phyloP scores from a whole-genome alignment of 2,888 invertebrate genomes.

The Plebejus argus region DNA sequence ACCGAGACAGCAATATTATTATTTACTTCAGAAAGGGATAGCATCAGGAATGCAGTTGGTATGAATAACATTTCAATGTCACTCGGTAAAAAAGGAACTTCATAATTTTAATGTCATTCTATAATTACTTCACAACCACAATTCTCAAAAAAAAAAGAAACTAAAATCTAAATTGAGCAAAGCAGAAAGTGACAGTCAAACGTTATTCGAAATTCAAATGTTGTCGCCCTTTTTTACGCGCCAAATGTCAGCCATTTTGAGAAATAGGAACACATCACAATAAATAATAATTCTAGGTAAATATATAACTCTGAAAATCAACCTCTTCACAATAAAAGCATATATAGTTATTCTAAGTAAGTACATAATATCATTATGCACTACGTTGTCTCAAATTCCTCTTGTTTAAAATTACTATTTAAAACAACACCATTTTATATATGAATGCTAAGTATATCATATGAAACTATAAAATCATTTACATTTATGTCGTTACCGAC shows the following conservation, averaged over 20 bases:
- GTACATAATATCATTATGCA: neutral
- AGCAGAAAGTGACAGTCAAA: slow-evolving; percentile 67
- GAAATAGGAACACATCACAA: slow-evolving; percentile 23
- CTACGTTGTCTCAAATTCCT: slow-evolving; percentile 17
- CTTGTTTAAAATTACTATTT: slow-evolving; percentile 25
- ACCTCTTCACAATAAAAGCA: slow-evolving; percentile 21
- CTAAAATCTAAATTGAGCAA: slow-evolving; percentile 73
- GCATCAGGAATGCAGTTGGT: slow-evolving; percentile 29
- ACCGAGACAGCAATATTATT: neutral
- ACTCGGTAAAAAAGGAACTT: slow-evolving; percentile 65
- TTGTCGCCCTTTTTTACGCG: slow-evolving; percentile 17
- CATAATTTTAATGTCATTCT: slow-evolving; percentile 50
- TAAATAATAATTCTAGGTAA: slow-evolving; percentile 12
- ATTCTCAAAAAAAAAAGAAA: slow-evolving; percentile 53
- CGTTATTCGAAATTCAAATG: slow-evolving; percentile 58
- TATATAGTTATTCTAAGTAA: neutral
- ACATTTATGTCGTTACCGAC: neutral
- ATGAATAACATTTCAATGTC: slow-evolving; percentile 73
- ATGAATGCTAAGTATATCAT: slow-evolving; percentile 21
- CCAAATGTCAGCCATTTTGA: slow-evolving; percentile 4
- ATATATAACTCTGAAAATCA: slow-evolving; percentile 1
- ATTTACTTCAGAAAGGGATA: neutral
- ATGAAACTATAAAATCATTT: slow-evolving; percentile 24
- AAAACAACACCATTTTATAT: slow-evolving; percentile 18
- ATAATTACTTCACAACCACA: slow-evolving; percentile 74